Base-by-base conservation (phyloP, 2,113 vertebrate species). In the Corydoras maculifer region DNA sequence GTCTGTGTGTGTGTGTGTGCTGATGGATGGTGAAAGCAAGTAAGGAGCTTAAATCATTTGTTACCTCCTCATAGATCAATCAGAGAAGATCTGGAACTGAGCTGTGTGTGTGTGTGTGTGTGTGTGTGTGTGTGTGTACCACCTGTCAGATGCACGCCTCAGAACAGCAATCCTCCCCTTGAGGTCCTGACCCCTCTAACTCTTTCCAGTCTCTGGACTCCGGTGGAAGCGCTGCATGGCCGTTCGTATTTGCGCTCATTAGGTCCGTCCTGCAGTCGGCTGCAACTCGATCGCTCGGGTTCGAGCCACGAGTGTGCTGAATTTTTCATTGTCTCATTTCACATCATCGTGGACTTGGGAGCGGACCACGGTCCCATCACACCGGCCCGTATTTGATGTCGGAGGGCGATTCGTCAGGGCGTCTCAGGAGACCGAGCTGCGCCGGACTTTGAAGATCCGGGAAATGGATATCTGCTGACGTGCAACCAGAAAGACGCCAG, bases 11-110 rank as follows among this genome's bases (percentile, higher is more conserved):
- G 58, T 30, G 58, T 43, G 10, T 5, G 11, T 12, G 25, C 48
- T 58, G 65, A 77, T 72, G 62, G 15, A 65, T 77, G 65, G n/a
- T 58, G 50, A 72, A 71, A 77, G 66, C 75, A 77, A 66, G 65
- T 70, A 30, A 35, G 57, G 49, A 50, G 65, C 55, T 62, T 65
- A 75, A 75, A 77, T 65, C 13, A 61, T 77, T 74, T 65, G 72
- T 75, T 75, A 72, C 69, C 69, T 72, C 60, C 43, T 61, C 14
- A 10, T 58, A 69, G 67, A 73, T 65, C 72, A 68, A 43, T 68
- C 65, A 59, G 61, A 69, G 63, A 62, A 58, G 57, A 66, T 65
- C 31, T 70, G 29, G 32, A 31, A 11, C 59, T 55, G 31, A 18
- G 7, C 7, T 58, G 35, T 14, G 14, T n/a, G 48, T 70, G 32